Evolutionary conservation across 2,888 invertebrate genomes (phyloP).

Genomic region (Apeira syringaria): DNA sequence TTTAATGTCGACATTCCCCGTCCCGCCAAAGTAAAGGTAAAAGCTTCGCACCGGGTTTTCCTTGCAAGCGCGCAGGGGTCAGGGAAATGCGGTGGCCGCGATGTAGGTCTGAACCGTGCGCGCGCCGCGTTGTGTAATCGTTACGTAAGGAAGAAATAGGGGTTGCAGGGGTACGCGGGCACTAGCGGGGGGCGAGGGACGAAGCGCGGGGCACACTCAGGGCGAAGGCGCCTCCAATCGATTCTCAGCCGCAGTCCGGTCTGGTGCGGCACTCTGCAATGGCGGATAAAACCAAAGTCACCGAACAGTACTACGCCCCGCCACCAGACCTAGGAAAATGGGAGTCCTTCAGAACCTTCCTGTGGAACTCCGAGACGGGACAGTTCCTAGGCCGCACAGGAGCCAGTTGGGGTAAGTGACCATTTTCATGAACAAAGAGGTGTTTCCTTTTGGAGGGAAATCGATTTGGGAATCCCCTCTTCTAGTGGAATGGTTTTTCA

Average conservation of each 20-base stretch:
- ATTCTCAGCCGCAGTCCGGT: conserved; percentile 75
- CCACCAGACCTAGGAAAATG: conserved; percentile 93
- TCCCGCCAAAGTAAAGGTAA: conserved; percentile 14
- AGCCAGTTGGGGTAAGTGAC: conserved; percentile 96
- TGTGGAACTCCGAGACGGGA: conserved; percentile 96
- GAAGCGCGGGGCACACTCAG: conserved; percentile 41
- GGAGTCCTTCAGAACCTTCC: conserved; percentile 92
- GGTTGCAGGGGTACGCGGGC: conserved; percentile 57
- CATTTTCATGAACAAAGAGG: conserved; percentile 10
- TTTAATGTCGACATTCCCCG: conserved; percentile 35
- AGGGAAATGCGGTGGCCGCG: conserved; percentile 33
- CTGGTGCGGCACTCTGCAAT: conserved; percentile 79
- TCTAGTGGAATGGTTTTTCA: background rate
- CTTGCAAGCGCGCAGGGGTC: conserved; percentile 29
- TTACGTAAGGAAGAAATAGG: conserved; percentile 69
- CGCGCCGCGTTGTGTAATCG: conserved; percentile 76
- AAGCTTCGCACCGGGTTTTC: conserved; percentile 5
- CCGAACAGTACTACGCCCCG: conserved; percentile 90
- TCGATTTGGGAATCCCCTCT: conserved; percentile 28
- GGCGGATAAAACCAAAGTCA: conserved; percentile 90
- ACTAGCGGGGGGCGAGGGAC: conserved; percentile 36
- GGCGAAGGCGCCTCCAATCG: conserved; percentile 71
- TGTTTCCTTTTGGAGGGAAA: conserved; percentile 55
- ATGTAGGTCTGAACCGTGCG: conserved; percentile 62
- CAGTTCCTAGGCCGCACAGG: conserved; percentile 96